A percentile compares a stretch with the other conserved stretches of the same genome.
Evolutionary conservation across 1,140 invertebrate genomes (phyloP).

Genomic region (Brachionus rubens): DNA sequence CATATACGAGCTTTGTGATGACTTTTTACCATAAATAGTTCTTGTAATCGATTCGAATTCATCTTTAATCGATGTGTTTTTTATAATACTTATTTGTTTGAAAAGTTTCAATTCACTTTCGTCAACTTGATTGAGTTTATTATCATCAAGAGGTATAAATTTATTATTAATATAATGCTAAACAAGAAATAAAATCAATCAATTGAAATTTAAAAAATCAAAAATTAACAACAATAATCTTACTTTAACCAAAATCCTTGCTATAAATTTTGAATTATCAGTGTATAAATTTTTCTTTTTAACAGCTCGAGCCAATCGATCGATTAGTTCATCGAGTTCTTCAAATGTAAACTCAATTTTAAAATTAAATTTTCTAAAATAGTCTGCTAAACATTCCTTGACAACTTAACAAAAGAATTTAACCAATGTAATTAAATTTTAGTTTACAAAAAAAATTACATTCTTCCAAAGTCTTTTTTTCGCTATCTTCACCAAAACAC

Average conservation of each 20-base stretch:
- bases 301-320: conserved; percentile 2
- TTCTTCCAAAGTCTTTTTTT: conserved; percentile 1
- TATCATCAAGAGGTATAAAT: conserved; percentile 32
- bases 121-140: conserved; percentile 28
- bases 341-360: conserved; percentile 39
- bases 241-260: conserved; percentile 28
- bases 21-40: conserved; percentile 14
- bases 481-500: background rate
- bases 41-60: background rate
- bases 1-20: background rate
- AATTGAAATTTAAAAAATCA: background rate
- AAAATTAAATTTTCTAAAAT: conserved; percentile 43
- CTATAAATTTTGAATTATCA: conserved; percentile 28
- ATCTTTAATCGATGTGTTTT: background rate
- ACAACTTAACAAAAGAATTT: background rate
- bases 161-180: conserved; percentile 40
- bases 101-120: conserved; percentile 34
- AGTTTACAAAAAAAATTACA: background rate
- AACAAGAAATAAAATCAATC: background rate
- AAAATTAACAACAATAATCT: background rate
- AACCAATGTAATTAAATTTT: background rate
- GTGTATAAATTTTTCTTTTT: background rate
- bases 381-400: conserved; percentile 32
- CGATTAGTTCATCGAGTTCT: conserved; percentile 16
- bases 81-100: conserved; percentile 29